Conservation (phyloP, 2,113 vertebrate species). For the Amphilophus citrinellus region DNA sequence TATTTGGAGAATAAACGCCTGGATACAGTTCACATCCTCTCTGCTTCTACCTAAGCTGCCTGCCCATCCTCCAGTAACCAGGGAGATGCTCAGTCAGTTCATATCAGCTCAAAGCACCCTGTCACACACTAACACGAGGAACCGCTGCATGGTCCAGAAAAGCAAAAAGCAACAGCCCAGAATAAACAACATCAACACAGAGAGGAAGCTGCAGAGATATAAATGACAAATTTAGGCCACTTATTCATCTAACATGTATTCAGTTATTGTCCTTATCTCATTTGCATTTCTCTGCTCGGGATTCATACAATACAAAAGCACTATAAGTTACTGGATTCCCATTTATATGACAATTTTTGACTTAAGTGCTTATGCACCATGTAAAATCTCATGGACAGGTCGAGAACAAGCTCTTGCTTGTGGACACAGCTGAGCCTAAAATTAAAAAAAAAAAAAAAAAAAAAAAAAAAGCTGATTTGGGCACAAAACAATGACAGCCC, state of each 20-base stretch:
- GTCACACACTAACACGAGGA: conserved; percentile 45
- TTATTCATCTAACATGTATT: conserved; percentile 1
- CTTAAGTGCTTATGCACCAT: background rate
- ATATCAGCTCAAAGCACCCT: conserved; percentile 71
- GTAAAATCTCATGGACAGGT: background rate
- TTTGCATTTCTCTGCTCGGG: background rate
- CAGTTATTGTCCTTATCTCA: background rate
- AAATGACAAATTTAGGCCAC: background rate
- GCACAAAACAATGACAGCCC: background rate
- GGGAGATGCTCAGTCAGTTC: conserved; percentile 61
- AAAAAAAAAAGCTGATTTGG: conserved; percentile 22
- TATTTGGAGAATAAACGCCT: conserved; percentile 9
- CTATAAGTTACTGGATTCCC: background rate
- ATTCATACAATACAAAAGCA: background rate
- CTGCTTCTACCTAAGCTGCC: conserved; percentile 32
- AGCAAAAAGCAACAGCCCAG: conserved; percentile 31
- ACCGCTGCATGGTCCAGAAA: conserved; percentile 37
- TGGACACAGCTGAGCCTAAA: background rate
- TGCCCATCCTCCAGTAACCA: conserved; percentile 57
- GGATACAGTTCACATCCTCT: conserved; percentile 35
- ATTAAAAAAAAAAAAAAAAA: conserved; percentile 19
- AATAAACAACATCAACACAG: conserved; percentile 36
- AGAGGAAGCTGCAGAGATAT: conserved; percentile 21
- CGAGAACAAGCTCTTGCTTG: background rate
- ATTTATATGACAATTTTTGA: background rate